Percentiles rank a stretch among this genome's conserved stretches.
These are phyloP conservation scores for Peromyscus nudipes DNA, from an alignment of 2,797 vertebrate species.

Conservation along the genomic window DNA sequence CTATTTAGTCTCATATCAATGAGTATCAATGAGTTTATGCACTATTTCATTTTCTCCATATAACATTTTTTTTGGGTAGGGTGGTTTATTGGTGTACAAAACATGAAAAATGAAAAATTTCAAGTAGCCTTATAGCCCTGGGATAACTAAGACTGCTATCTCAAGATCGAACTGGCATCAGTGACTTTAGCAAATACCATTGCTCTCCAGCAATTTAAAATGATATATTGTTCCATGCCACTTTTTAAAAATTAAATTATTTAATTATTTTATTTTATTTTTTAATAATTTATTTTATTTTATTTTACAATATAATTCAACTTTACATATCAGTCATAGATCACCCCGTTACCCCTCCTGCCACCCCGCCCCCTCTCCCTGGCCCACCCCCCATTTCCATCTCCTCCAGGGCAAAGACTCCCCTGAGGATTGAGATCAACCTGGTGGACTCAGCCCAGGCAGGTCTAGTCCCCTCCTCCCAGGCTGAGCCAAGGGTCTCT, in stretches of 20 bases:
- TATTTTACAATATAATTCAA: no score
- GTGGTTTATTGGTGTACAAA: slow-evolving; percentile 6
- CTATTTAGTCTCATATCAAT: not conserved
- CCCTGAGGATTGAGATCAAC: no score
- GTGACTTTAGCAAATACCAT: not conserved
- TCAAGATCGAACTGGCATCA: not conserved
- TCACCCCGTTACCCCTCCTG: no score
- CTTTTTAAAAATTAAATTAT: not conserved
- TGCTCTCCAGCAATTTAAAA: not conserved
- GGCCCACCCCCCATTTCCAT: no score
- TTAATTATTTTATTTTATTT: no score
- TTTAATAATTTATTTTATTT: no score
- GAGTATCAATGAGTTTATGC: not conserved
- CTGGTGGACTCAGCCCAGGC: no score
- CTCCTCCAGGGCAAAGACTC: no score
- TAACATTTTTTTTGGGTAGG: not conserved
- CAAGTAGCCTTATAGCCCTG: not conserved
- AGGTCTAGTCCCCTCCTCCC: no score
- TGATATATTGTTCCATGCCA: not conserved
- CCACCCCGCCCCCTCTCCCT: no score
- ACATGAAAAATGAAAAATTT: not conserved
- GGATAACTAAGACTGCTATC: not conserved
- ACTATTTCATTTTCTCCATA: not conserved
- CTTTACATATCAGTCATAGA: no score
- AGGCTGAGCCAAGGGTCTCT: no score